phyloP scores from a whole-genome alignment of 2,888 invertebrate species.

The Hypercompe scribonia region DNA sequence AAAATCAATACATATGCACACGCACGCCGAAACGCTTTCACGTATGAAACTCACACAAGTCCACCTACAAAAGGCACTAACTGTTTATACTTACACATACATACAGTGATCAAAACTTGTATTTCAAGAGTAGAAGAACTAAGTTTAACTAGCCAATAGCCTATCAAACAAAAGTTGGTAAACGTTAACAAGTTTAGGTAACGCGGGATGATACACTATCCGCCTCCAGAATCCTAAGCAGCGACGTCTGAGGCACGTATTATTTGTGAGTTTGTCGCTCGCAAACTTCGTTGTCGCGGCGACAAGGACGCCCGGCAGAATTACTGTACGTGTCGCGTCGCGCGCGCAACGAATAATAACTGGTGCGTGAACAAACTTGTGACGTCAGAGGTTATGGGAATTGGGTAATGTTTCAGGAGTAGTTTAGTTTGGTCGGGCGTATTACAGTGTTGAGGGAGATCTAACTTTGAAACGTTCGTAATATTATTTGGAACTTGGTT shows the following conservation, averaged over 20 bases:
- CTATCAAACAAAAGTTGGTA: conserved; percentile 26
- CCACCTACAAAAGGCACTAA: too few species aligned
- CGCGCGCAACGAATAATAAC: conserved; percentile 49
- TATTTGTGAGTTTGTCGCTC: conserved; percentile 59
- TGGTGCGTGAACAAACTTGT: conserved; percentile 39
- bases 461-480: not conserved
- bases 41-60: too few species aligned
- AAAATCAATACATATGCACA: not conserved
- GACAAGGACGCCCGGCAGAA: conserved; percentile 58
- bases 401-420: conserved; percentile 8
- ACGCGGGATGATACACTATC: conserved; percentile 55
- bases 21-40: too few species aligned
- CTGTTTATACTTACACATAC: not conserved
- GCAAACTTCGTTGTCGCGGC: conserved; percentile 54
- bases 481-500: not conserved
- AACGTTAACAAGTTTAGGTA: conserved; percentile 56
- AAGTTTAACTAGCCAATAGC: conserved; percentile 6
- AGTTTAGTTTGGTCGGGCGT: conserved; percentile 3
- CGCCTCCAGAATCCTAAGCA: conserved; percentile 56
- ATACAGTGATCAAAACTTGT: not conserved
- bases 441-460: conserved; percentile 5
- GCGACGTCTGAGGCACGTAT: conserved; percentile 54
- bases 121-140: not conserved
- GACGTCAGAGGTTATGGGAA: conserved; percentile 20
- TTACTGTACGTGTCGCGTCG: conserved; percentile 57